These are phyloP conservation scores for Margarornis squamiger DNA, from an alignment of 2,797 vertebrate genomes.

Conservation along the genomic window DNA sequence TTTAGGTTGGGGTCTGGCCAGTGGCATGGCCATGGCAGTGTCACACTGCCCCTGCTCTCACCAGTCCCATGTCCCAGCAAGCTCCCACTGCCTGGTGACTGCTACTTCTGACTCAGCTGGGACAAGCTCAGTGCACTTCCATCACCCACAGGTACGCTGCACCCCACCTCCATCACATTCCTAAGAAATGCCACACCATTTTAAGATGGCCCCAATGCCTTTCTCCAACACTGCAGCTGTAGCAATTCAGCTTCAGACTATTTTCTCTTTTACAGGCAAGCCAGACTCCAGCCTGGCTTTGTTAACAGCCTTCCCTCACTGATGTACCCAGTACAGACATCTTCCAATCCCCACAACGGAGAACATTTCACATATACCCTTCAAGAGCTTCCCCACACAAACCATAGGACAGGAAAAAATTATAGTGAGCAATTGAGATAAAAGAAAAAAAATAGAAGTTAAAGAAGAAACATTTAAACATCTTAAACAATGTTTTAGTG, in stretches of 20 bases:
- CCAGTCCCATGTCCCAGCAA: background rate
- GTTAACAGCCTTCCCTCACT: background rate
- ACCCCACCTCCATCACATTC: fast-evolving
- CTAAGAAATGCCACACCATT: fast-evolving
- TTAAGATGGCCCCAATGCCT: background rate
- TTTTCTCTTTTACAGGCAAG: background rate
- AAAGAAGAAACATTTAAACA: background rate
- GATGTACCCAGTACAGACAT: fast-evolving
- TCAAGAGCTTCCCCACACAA: background rate
- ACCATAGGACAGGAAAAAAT: background rate
- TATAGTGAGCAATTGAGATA: fast-evolving
- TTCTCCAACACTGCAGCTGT: background rate
- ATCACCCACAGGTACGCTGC: fast-evolving
- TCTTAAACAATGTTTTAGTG: background rate
- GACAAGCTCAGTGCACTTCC: background rate
- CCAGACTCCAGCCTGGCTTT: background rate
- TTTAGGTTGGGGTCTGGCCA: fast-evolving
- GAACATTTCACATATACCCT: background rate
- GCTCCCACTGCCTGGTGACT: background rate
- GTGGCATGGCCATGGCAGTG: fast-evolving
- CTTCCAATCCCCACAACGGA: background rate
- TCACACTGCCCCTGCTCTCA: background rate
- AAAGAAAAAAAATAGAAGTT: background rate
- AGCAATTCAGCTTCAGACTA: background rate
- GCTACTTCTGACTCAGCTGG: fast-evolving